Evolutionary conservation across 2,797 vertebrate species (phyloP).

Genomic region (Hemibagrus guttatus): DNA sequence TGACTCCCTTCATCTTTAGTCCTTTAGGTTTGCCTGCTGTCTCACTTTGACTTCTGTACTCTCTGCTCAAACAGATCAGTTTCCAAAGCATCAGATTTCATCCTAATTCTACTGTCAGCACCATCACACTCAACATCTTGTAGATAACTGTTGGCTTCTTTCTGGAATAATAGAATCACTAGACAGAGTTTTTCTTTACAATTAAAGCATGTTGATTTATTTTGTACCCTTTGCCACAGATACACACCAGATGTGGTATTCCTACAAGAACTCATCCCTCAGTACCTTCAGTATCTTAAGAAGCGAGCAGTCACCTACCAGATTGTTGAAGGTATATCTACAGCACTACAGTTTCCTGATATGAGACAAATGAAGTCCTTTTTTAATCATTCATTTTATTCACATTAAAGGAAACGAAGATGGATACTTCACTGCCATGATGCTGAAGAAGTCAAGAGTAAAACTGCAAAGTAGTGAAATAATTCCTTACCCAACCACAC

Average conservation of each 20-base stretch:
- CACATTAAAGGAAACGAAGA: conserved; percentile 78
- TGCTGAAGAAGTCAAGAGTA: conserved; percentile 90
- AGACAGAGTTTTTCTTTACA: background rate
- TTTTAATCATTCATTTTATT: conserved; percentile 12
- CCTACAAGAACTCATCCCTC: conserved; percentile 90
- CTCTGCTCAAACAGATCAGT: background rate
- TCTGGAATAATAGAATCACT: background rate
- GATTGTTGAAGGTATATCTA: conserved; percentile 85
- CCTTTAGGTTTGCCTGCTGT: background rate
- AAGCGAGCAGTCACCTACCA: conserved; percentile 85
- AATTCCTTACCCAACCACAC: conserved; percentile 81
- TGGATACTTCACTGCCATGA: conserved; percentile 88
- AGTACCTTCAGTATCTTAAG: conserved; percentile 81
- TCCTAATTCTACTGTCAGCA: background rate
- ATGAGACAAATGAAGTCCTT: background rate
- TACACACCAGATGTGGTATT: conserved; percentile 93
- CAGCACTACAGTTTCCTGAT: background rate
- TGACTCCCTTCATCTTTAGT: background rate
- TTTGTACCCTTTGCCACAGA: conserved; percentile 65
- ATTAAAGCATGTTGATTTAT: background rate
- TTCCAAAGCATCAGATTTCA: background rate
- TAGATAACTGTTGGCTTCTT: background rate
- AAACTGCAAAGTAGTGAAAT: conserved; percentile 84
- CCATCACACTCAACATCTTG: background rate
- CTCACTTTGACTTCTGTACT: background rate